phyloP scores from a whole-genome alignment of 2,797 vertebrate species.

The Schizothorax lantsangensis region DNA sequence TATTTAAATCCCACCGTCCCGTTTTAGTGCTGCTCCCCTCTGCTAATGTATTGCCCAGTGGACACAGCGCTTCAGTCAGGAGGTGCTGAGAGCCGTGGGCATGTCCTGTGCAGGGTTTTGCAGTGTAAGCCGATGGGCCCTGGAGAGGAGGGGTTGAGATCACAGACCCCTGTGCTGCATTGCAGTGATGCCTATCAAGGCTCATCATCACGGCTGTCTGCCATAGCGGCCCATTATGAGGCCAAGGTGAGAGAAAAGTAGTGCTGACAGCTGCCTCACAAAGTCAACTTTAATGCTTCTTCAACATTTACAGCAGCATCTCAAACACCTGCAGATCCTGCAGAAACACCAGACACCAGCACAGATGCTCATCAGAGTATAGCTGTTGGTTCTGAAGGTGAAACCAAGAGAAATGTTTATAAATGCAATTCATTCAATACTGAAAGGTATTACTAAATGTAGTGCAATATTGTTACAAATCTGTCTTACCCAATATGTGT shows the following conservation, averaged over 20 bases:
- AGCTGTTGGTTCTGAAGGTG: neutral
- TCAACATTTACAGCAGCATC: too few relatives aligned
- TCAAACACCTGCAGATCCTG: neutral
- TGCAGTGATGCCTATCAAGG: slow-evolving; percentile 23
- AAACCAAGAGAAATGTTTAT: neutral
- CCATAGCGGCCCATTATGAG: neutral
- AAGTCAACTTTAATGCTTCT: slow-evolving; percentile 7
- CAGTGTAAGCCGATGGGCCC: neutral
- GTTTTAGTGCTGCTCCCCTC: neutral
- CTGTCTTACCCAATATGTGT: neutral
- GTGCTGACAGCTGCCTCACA: slow-evolving; percentile 31
- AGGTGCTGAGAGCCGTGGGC: slow-evolving; percentile 19
- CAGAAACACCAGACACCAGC: neutral
- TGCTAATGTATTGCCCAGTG: neutral
- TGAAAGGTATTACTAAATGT: neutral
- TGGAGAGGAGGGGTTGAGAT: slow-evolving; percentile 24
- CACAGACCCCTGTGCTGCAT: slow-evolving; percentile 11
- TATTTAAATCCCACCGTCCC: neutral
- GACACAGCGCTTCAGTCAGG: neutral
- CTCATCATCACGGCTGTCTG: slow-evolving; percentile 20
- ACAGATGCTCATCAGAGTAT: neutral
- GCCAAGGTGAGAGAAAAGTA: slow-evolving; percentile 51
- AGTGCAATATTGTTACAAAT: neutral
- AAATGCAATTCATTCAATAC: neutral
- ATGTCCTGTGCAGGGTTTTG: slow-evolving; percentile 14